Percentiles rank a stretch among this genome's conserved stretches.
These are phyloP conservation scores for Penelope pileata DNA, from an alignment of 2,113 vertebrate genomes.

Conservation along the genomic window DNA sequence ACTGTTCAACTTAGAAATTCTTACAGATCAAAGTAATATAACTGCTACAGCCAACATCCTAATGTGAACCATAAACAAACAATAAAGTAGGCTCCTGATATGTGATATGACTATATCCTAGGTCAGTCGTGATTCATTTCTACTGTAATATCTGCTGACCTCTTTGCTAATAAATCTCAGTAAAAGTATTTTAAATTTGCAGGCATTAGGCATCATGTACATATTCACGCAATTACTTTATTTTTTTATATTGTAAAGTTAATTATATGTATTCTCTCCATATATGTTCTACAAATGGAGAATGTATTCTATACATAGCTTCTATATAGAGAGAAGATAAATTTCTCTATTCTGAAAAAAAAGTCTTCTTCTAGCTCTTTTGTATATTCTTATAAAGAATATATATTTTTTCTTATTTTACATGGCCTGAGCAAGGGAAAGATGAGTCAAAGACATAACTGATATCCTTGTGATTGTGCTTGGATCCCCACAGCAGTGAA, in stretches of 20 bases:
- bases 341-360: background rate
- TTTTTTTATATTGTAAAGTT: background rate
- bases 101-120: background rate
- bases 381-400: background rate
- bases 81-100: background rate
- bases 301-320: background rate
- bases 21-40: background rate
- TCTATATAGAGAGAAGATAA: too few relatives aligned
- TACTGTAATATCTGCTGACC: background rate
- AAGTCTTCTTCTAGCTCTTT: background rate
- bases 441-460: background rate
- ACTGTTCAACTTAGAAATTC: background rate
- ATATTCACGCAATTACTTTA: background rate
- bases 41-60: background rate
- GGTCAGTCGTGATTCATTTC: background rate
- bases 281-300: background rate
- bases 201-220: background rate
- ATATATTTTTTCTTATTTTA: background rate
- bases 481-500: background rate
- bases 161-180: background rate
- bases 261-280: background rate
- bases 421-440: background rate
- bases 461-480: background rate
- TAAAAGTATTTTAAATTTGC: background rate
- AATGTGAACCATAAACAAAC: background rate